These are phyloP conservation scores for Neodiprion fabricii DNA, from an alignment of 1,140 invertebrate genomes.

Conservation along the genomic window DNA sequence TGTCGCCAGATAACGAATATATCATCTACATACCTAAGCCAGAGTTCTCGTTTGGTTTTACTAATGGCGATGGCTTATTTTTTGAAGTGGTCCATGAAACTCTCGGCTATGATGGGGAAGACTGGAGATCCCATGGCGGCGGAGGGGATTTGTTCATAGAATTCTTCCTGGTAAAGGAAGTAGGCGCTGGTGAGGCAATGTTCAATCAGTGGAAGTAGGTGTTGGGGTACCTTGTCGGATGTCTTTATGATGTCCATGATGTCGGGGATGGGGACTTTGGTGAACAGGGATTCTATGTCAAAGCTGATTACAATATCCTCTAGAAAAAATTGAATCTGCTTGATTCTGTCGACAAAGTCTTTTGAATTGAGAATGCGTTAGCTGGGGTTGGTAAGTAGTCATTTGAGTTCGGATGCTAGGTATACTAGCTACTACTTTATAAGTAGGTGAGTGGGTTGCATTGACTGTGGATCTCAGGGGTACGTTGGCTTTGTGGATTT, in stretches of 20 bases:
- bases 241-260: constrained; percentile 9
- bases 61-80: too few relatives aligned
- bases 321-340: background rate
- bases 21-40: constrained; percentile 31
- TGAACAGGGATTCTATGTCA: constrained; percentile 29
- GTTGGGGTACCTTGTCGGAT: constrained; percentile 19
- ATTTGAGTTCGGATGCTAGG: constrained; percentile 9
- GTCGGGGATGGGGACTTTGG: constrained; percentile 16
- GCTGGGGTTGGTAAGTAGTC: background rate
- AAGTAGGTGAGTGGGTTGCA: constrained; percentile 20
- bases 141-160: too few relatives aligned
- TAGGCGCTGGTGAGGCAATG: background rate
- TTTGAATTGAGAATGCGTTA: constrained; percentile 23
- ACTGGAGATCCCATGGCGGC: constrained; percentile 8
- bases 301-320: constrained; percentile 25
- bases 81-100: constrained; percentile 8
- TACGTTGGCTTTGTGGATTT: constrained; percentile 26
- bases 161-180: too few relatives aligned
- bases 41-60: too few relatives aligned
- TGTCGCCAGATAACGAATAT: constrained; percentile 27
- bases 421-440: constrained; percentile 12
- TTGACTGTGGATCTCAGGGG: constrained; percentile 27
- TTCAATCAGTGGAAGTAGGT: constrained; percentile 22
- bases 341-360: constrained; percentile 17
- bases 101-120: constrained; percentile 19